These are phyloP conservation scores for Fistularia commersonii DNA, from an alignment of 2,797 vertebrate genomes.

Conservation along the genomic window DNA sequence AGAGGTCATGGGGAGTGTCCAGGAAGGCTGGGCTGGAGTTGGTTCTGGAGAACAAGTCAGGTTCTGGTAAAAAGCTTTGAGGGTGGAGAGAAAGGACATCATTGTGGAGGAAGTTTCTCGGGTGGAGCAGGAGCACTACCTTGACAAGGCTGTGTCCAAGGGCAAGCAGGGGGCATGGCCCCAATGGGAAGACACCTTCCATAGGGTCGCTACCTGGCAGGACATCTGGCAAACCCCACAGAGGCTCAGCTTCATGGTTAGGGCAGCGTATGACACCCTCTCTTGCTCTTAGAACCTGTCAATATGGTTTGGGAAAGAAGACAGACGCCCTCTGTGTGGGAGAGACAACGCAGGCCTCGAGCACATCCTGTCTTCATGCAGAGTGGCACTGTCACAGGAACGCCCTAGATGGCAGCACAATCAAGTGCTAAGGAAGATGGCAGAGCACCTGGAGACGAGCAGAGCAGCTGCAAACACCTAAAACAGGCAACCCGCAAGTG, in stretches of 20 bases:
- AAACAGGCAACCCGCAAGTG: too few species aligned
- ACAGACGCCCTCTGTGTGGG: too few species aligned
- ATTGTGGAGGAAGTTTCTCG: neutral
- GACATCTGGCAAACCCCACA: neutral
- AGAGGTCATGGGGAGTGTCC: neutral
- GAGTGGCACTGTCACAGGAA: neutral
- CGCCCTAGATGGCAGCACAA: too few species aligned
- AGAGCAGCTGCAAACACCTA: too few species aligned
- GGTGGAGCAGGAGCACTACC: neutral
- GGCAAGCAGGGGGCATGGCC: neutral
- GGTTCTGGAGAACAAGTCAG: neutral
- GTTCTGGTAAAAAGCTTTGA: neutral
- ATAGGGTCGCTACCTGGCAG: neutral
- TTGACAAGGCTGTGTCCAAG: neutral
- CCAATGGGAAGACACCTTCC: neutral
- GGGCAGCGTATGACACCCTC: too few species aligned
- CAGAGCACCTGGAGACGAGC: too few species aligned
- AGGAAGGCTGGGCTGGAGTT: neutral
- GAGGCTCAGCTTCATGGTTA: neutral
- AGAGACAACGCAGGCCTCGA: neutral
- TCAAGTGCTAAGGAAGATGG: too few species aligned
- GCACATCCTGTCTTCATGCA: neutral
- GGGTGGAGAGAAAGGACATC: neutral
- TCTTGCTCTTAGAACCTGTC: neutral
- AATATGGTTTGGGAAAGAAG: neutral